phyloP scores from a whole-genome alignment of 2,888 invertebrate genomes.

The Tenthredo distinguenda region DNA sequence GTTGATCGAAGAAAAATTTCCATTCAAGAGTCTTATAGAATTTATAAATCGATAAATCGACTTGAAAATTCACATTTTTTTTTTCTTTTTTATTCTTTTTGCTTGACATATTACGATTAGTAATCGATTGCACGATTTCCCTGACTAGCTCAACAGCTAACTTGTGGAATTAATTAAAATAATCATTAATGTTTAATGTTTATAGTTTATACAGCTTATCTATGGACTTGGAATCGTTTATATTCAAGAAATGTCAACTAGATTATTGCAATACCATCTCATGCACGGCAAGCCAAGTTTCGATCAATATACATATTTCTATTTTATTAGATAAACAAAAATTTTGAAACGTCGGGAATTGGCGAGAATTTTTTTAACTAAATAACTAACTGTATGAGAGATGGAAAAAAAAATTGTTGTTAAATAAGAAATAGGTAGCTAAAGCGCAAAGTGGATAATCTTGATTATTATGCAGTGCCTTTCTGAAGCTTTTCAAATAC shows the following conservation, averaged over 20 bases:
- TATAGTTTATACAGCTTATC: slow-evolving; percentile 7
- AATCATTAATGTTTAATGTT: slow-evolving; percentile 61
- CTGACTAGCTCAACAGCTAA: slow-evolving; percentile 52
- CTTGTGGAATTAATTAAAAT: slow-evolving; percentile 64
- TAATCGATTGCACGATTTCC: slow-evolving; percentile 52
- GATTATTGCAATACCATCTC: slow-evolving; percentile 1
- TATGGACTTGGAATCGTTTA: slow-evolving; percentile 47
- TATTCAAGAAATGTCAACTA: slow-evolving; percentile 25
- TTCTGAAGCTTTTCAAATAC: background rate
- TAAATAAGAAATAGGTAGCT: slow-evolving; percentile 2
- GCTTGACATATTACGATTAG: background rate
- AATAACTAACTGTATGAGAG: background rate
- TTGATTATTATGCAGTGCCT: slow-evolving; percentile 9
- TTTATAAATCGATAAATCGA: background rate
- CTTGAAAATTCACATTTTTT: background rate
- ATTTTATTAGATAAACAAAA: background rate
- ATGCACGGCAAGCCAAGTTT: background rate
- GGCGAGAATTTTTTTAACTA: background rate
- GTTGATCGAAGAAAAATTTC: background rate
- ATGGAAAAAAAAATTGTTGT: background rate
- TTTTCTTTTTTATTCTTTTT: background rate
- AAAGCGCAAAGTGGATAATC: background rate
- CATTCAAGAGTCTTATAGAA: background rate
- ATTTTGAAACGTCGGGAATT: background rate
- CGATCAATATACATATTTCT: background rate